Evolutionary conservation across 2,797 vertebrate species (phyloP), one percentile per base, ranked within the genome.

Genomic region (Pogonophryne albipinna): DNA sequence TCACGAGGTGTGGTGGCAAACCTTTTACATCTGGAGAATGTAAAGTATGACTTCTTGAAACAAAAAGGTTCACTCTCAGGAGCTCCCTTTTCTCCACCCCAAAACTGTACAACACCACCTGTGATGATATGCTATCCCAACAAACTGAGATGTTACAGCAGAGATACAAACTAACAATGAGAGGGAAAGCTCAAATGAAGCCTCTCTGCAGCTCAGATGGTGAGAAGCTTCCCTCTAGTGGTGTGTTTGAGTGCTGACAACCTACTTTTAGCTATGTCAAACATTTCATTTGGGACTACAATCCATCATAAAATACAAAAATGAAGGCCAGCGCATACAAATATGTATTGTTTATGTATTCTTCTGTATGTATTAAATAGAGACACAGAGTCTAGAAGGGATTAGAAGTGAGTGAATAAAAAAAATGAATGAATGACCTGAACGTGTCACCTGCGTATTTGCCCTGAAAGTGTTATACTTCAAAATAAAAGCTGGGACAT

Each of bases 221-320:
- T 66, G 34, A 67, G n/a, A 76, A 50, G n/a, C 38, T 58, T 15
- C 85, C 89, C 79, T 60, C 89, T 91, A 82, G 87, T 90, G 91
- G 89, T 55, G 44, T 0, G 3, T 53, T 50, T 10, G 8, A 58
- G 51, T 34, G 31, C 19, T 73, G 62, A 34, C 66, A 31, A 17
- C 16, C 60, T 47, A 15, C n/a, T 16, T 20, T 23, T 0, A 15
- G 15, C 12, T 16, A 17, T 20, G 42, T 5, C 14, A 46, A 19
- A 46, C 14, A 60, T 11, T 6, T 50, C 10, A 23, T 4, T 34
- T 23, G 17, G 13, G 6, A 55, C 13, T 47, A n/a, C 50, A 19
- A 0, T 12, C 10, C 12, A 10, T 15, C 15, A 13, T 10, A 27
- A 56, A 65, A 41, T 6, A 4, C 41, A 23, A 10, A 15, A 31